A percentile compares a stretch with the other conserved stretches of the same genome.
phyloP scores from a whole-genome alignment of 2,888 invertebrate species.

The Drosophila anomalata region DNA sequence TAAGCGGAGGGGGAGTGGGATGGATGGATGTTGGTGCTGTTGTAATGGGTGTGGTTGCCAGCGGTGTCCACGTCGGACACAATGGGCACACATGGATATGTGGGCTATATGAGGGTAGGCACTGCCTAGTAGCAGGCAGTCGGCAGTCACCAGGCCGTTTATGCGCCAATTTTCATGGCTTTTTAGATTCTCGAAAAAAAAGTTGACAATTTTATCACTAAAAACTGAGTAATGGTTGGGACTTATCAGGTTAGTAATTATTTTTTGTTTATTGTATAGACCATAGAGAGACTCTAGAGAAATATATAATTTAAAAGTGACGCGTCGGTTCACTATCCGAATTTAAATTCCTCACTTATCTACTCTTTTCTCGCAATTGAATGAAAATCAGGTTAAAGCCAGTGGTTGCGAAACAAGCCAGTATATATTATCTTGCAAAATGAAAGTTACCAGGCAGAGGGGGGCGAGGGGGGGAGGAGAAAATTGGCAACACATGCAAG shows the following conservation, averaged over 20 bases:
- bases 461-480: not conserved
- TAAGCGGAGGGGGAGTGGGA: not conserved
- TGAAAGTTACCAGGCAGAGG: not conserved
- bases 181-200: too few relatives aligned
- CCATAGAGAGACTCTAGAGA: too few relatives aligned
- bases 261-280: too few relatives aligned
- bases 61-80: constrained; percentile 24
- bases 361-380: not conserved
- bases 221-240: too few relatives aligned
- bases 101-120: constrained; percentile 10
- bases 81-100: constrained; percentile 32
- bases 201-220: too few relatives aligned
- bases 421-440: constrained; percentile 1
- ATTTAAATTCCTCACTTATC: not conserved
- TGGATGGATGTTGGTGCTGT: constrained; percentile 1
- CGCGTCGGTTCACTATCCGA: too few relatives aligned
- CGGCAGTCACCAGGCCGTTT: constrained; percentile 5
- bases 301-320: too few relatives aligned
- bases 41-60: constrained; percentile 34
- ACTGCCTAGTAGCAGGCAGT: not conserved
- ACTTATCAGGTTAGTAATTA: too few relatives aligned
- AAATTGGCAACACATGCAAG: not conserved
- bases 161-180: not conserved
- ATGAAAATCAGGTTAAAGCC: not conserved
- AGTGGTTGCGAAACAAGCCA: not conserved